Evolutionary conservation across 2,888 invertebrate genomes (phyloP), one percentile per base, ranked within the genome.

Genomic region (Phymatocera aterrima): DNA sequence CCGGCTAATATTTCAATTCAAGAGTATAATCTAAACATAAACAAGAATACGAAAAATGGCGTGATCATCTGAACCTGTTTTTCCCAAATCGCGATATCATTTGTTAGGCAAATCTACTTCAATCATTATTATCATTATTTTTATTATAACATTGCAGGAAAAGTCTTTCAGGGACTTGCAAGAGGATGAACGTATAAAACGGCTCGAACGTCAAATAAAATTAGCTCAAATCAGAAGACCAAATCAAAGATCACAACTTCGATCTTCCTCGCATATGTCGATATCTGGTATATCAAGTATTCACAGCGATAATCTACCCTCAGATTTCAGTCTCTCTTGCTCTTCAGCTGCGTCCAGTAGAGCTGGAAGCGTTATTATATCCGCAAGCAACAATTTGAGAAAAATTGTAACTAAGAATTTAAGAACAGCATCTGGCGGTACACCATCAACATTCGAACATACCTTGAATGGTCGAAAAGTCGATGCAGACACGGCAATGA

Each of bases 311-410:
- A 72, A 51, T 31, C 40, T 79, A 24, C 40, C 80, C 0, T 72
- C 72, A 18, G 84, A 88, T 54, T 80, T 78, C 0, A 85, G 81
- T 78, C 80, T 48, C 34, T 40, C 28, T 12, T 65, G 68, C 0
- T 77, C 78, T 61, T 81, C 80, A 0, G 24, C 78, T 5, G 83
- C 83, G 15, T 74, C 77, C 6, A 85, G 83, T 3, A 80, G 77
- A 24, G 64, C 80, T 5, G 83, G 81, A n/a, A 88, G 85, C 43
- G 88, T 87, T 75, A 82, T 89, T 21, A 77, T 89, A 15, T 78
- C 88, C 0, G 88, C 85, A 0, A 88, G 88, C 65, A 80, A 78
- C 2, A 87, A 89, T 75, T 79, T 89, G n/a, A 84, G 81, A 68
- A 87, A 84, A n/a, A 77, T 83, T 24, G 48, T 84, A 21, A 24